A percentile compares a stretch with the other conserved stretches of the same genome.
phyloP scores from a whole-genome alignment of 1,140 invertebrate genomes.

The Drosophila novamexicana region DNA sequence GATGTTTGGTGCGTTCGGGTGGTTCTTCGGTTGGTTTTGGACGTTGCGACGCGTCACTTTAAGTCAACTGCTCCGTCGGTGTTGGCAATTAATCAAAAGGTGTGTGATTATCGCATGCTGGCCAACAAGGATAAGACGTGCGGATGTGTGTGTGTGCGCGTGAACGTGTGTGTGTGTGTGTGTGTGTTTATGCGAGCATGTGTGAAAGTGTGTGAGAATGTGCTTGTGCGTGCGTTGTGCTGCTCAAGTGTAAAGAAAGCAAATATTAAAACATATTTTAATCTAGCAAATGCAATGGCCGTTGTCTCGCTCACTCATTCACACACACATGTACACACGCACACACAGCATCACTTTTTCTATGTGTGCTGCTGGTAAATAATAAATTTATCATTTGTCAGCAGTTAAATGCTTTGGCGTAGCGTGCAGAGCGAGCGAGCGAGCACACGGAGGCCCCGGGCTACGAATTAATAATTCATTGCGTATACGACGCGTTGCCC shows the following conservation, averaged over 20 bases:
- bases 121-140: slow-evolving; percentile 42
- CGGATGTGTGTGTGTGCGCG: not conserved
- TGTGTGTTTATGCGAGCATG: slow-evolving; percentile 8
- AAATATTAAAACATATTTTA: slow-evolving; percentile 83
- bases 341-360: slow-evolving; percentile 6
- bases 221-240: slow-evolving; percentile 27
- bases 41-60: slow-evolving; percentile 26
- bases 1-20: not conserved
- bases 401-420: slow-evolving; percentile 75
- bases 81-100: slow-evolving; percentile 76
- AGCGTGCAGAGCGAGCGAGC: slow-evolving; percentile 31
- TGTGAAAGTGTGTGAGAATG: not conserved
- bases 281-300: slow-evolving; percentile 72
- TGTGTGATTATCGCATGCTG: slow-evolving; percentile 68
- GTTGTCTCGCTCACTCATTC: slow-evolving; percentile 5
- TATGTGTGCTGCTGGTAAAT: slow-evolving; percentile 64
- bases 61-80: slow-evolving; percentile 50
- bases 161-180: slow-evolving; percentile 21
- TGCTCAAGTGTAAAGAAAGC: slow-evolving; percentile 59
- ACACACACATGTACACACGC: not conserved
- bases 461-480: slow-evolving; percentile 83
- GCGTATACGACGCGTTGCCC: slow-evolving; percentile 77
- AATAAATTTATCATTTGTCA: slow-evolving; percentile 83
- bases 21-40: not conserved
- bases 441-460: slow-evolving; percentile 39